Evolutionary conservation across 2,113 vertebrate genomes (phyloP), one percentile per base, ranked within the genome.

Genomic region (Oreochromis niloticus): DNA sequence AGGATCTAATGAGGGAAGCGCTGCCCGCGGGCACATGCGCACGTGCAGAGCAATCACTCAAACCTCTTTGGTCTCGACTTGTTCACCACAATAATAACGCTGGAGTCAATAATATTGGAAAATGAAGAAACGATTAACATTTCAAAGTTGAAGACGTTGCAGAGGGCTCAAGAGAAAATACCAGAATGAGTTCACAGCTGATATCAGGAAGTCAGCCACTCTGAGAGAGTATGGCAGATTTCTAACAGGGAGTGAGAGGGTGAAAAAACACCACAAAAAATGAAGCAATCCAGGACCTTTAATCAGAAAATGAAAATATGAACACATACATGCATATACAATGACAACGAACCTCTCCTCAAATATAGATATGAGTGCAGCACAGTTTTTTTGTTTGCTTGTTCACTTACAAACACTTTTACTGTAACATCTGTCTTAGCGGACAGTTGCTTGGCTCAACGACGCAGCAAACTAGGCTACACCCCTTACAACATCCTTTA

Each of bases 91-190:
- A 61, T 84, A 84, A 87, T 86, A 82, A 92, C 12, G 10, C 11
- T 54, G 14, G 17, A 84, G 88, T 85, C 85, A 92, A 83, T 93
- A 90, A 75, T 57, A 87, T 83, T 27, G 87, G 83, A 81, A 91
- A 94, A 93, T 84, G 85, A 79, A 83, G 57, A 73, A 85, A 83
- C 50, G 4, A 89, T 93, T 93, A 91, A 92, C 85, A 91, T 93
- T 93, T 93, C 43, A 92, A 85, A 89, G 89, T 88, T 94, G 63
- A 89, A 80, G 75, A 7, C 17, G 12, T 87, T 39, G 54, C 63
- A 59, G 56, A 56, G 80, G 83, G 36, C 59, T 43, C 81, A 11
- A 81, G 54, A 36, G 83, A 52, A 91, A 91, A 94, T 91, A 83
- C 48, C 88, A 90, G 68, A 81, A 41, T 43, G 36, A 68, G 56